Evolutionary conservation across 2,888 invertebrate species (phyloP).

Genomic region (Rhingia rostrata): DNA sequence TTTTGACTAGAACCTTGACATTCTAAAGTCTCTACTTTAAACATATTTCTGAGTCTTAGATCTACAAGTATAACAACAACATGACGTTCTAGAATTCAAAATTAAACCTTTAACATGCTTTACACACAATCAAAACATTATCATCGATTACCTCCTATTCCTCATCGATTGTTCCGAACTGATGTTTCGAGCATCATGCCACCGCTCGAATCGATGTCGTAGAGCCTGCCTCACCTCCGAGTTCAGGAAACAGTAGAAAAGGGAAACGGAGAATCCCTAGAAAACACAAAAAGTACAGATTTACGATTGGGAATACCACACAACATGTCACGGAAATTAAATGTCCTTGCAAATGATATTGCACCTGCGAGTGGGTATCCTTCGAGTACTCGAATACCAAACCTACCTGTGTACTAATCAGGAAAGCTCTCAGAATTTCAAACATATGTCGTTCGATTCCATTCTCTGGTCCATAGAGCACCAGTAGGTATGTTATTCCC

Average conservation of each 20-base stretch:
- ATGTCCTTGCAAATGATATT: neutral
- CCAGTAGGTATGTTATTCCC: slow-evolving; percentile 94
- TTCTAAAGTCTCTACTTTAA: slow-evolving; percentile 6
- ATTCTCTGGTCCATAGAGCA: slow-evolving; percentile 91
- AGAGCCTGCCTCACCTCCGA: slow-evolving; percentile 94
- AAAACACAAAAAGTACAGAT: slow-evolving; percentile 23
- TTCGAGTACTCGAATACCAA: neutral
- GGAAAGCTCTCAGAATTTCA: slow-evolving; percentile 89
- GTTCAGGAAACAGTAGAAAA: slow-evolving; percentile 96
- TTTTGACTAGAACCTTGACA: slow-evolving; percentile 4
- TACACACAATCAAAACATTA: neutral
- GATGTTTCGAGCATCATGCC: slow-evolving; percentile 84
- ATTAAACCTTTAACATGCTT: neutral
- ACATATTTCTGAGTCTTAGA: slow-evolving; percentile 1
- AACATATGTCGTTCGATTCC: slow-evolving; percentile 90
- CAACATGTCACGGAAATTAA: neutral
- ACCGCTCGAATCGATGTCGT: slow-evolving; percentile 91
- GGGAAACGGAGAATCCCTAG: slow-evolving; percentile 94
- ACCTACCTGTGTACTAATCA: slow-evolving; percentile 94
- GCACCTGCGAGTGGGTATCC: neutral
- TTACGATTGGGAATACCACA: slow-evolving; percentile 5
- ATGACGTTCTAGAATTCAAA: slow-evolving; percentile 10
- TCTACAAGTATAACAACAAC: neutral
- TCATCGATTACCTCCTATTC: slow-evolving; percentile 79
- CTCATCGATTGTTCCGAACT: slow-evolving; percentile 79